phyloP scores from a whole-genome alignment of 2,797 vertebrate genomes.

The Denticeps clupeoides region DNA sequence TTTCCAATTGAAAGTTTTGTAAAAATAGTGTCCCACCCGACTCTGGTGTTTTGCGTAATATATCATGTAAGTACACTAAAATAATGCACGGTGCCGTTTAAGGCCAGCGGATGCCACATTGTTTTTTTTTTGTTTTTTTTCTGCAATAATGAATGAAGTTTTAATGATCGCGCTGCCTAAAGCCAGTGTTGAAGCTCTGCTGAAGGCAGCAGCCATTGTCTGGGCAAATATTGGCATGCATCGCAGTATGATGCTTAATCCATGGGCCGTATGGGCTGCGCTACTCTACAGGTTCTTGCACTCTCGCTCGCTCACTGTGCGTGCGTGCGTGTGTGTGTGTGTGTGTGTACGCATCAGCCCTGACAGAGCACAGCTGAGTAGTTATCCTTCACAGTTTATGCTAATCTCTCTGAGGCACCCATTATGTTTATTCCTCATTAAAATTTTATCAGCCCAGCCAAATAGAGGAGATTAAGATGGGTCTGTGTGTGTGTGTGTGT shows the following conservation, averaged over 20 bases:
- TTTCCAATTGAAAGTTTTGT: too few species aligned
- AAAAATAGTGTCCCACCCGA: too few species aligned
- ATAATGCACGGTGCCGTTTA: too few species aligned
- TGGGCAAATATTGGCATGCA: neutral
- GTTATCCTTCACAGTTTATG: constrained; percentile 37
- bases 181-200: neutral
- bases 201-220: neutral
- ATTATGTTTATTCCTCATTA: constrained; percentile 61
- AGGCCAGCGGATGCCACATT: too few species aligned
- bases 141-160: too few species aligned
- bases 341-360: neutral
- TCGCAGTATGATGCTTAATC: neutral
- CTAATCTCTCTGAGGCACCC: constrained; percentile 49
- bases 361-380: constrained; percentile 30
- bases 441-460: constrained; percentile 55
- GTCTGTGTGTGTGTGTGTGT: constrained; percentile 7
- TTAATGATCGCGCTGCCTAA: constrained; percentile 1
- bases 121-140: too few species aligned
- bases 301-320: neutral
- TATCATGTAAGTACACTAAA: too few species aligned
- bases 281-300: constrained; percentile 1
- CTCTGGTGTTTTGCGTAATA: too few species aligned
- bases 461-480: constrained; percentile 55
- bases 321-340: neutral
- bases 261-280: neutral